These are phyloP conservation scores for Machimus atricapillus DNA, from an alignment of 2,888 invertebrate genomes.

Conservation along the genomic window DNA sequence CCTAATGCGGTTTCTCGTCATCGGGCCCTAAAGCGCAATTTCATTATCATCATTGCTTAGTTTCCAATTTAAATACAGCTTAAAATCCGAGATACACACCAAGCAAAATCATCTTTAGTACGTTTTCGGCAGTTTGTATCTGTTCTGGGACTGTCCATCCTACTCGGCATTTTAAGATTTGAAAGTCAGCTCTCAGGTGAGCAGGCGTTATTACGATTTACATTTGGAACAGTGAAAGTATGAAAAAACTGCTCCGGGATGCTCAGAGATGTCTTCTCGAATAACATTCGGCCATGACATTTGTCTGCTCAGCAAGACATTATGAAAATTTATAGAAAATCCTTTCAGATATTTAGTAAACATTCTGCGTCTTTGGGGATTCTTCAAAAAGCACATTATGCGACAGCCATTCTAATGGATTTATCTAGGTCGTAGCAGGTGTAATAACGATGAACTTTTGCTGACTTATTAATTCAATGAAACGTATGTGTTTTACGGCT, in stretches of 20 bases:
- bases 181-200: conserved; percentile 26
- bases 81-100: no score
- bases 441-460: conserved; percentile 4
- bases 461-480: conserved; percentile 32
- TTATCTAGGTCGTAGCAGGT: conserved; percentile 16
- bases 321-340: conserved; percentile 43
- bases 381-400: not conserved
- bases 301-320: conserved; percentile 40
- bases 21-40: no score
- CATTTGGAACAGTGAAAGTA: conserved; percentile 17
- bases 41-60: no score
- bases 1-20: no score
- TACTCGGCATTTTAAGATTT: not conserved
- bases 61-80: no score
- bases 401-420: conserved; percentile 13
- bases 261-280: not conserved
- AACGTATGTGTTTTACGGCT: not conserved
- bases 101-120: no score
- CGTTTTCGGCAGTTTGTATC: no score
- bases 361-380: conserved; percentile 11
- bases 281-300: conserved; percentile 28
- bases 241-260: not conserved
- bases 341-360: conserved; percentile 30
- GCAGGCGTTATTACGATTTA: conserved; percentile 21
- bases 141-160: not conserved